phyloP scores from a whole-genome alignment of 1,140 invertebrate species.

The Drosophila sucinea region DNA sequence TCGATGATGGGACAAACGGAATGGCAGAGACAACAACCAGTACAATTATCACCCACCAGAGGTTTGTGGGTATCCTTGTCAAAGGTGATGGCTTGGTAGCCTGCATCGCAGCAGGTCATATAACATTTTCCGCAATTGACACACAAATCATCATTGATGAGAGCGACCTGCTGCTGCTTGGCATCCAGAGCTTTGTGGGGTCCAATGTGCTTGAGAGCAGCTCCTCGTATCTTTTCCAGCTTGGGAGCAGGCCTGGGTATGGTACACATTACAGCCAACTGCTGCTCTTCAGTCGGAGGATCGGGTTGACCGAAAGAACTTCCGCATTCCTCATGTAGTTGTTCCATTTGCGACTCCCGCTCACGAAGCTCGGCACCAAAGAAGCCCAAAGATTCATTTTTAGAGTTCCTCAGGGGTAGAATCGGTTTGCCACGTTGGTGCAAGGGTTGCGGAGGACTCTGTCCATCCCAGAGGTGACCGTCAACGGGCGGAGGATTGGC shows the following conservation, averaged over 20 bases:
- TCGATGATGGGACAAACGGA: slow-evolving; percentile 99
- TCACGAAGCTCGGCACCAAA: slow-evolving; percentile 93
- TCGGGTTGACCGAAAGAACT: background rate
- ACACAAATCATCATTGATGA: slow-evolving; percentile 99
- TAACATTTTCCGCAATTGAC: slow-evolving; percentile 99
- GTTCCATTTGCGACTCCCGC: slow-evolving; percentile 86
- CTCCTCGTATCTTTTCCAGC: slow-evolving; percentile 91
- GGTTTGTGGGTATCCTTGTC: slow-evolving; percentile 95
- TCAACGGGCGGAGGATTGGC: slow-evolving; percentile 85
- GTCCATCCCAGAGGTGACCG: slow-evolving; percentile 92
- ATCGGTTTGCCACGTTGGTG: slow-evolving; percentile 97
- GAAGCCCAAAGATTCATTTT: slow-evolving; percentile 85
- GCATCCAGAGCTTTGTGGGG: slow-evolving; percentile 93
- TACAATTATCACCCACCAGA: slow-evolving; percentile 96
- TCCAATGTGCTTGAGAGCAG: slow-evolving; percentile 90
- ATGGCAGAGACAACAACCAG: slow-evolving; percentile 96
- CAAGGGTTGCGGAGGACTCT: slow-evolving; percentile 93
- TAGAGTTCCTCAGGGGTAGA: slow-evolving; percentile 84
- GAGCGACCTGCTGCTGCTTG: slow-evolving; percentile 95
- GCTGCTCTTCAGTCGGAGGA: slow-evolving; percentile 39
- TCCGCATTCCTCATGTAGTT: slow-evolving; percentile 67
- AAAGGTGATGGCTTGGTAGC: slow-evolving; percentile 97
- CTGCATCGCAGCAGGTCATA: slow-evolving; percentile 99
- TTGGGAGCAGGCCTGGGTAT: slow-evolving; percentile 83
- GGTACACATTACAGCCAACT: slow-evolving; percentile 36